Evolutionary conservation across 2,113 vertebrate species (phyloP), one percentile per base, ranked within the genome.

Genomic region (Raja brachyura): DNA sequence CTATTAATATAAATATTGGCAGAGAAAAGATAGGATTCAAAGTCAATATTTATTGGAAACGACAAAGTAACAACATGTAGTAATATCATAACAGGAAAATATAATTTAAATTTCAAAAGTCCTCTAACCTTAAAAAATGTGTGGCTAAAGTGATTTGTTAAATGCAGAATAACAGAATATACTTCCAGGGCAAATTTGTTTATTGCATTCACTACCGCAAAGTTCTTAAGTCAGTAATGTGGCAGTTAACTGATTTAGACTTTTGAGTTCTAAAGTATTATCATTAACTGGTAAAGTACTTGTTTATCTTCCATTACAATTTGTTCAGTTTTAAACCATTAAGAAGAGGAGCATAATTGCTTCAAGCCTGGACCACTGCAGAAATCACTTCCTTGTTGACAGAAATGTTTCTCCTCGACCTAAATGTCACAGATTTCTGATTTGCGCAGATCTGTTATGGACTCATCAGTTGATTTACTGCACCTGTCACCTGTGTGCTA

Each of bases 401-500:
- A 97, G 97, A 96, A 96, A 96, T 96, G 96, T 96, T 96, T 97
- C 97, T 96, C 96, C 96, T 96, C 96, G 96, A 97, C 97, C 96
- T 97, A 97, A 97, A 97, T 97, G 96, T 97, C 96, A 97, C 96
- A 97, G 96, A 96, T 97, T 97, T 97, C 96, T 96, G 96, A 97
- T 97, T 96, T 97, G 96, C 97, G 95, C 96, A 97, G 96, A 96
- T 97, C 96, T 96, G 97, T 97, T 97, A 95, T 96, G 97, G 97
- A 96, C 96, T 96, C 96, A 96, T 96, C 96, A 95, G 97, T 97
- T 97, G 96, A 97, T 96, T 86, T 93, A 95, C 97, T 99, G 99
- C 99, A 99, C 99, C 99, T 99, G 99, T 99, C 99, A 99, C 99
- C 99, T 99, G 99, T 98, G 97, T 97, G 97, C 98, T 98, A 97